These are phyloP conservation scores for Pseudotriccus pelzelni DNA, from an alignment of 2,797 vertebrate genomes.

Conservation along the genomic window DNA sequence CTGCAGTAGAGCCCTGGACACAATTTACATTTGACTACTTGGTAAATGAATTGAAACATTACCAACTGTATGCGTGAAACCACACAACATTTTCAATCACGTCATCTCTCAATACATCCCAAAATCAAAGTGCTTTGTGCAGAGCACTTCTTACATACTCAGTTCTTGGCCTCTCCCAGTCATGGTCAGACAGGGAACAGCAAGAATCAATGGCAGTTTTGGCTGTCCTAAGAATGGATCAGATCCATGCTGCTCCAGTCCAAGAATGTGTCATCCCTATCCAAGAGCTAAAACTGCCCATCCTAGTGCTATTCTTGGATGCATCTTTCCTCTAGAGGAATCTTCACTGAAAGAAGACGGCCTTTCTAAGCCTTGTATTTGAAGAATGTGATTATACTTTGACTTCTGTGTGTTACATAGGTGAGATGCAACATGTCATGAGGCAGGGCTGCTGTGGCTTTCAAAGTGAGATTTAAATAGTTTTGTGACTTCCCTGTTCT, in stretches of 20 bases:
- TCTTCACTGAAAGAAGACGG: not conserved
- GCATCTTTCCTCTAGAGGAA: not conserved
- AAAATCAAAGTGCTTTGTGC: not conserved
- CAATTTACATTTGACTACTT: not conserved
- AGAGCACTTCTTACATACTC: not conserved
- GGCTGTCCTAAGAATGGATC: not conserved
- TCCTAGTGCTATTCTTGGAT: not conserved
- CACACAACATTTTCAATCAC: not conserved
- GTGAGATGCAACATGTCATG: rapidly evolving
- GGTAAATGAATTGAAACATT: not conserved
- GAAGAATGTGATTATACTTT: rapidly evolving
- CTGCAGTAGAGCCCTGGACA: not conserved
- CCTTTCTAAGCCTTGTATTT: not conserved
- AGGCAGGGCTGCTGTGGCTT: not conserved
- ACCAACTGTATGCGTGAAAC: not conserved
- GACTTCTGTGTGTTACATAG: not conserved
- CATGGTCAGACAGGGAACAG: not conserved
- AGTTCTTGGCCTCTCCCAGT: not conserved
- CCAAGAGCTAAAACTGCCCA: not conserved
- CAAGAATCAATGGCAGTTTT: not conserved
- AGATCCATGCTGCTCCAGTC: not conserved
- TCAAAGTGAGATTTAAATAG: not conserved
- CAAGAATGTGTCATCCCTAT: not conserved
- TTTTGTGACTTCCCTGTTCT: not conserved
- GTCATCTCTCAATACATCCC: not conserved